These are phyloP conservation scores for Halichoerus grypus DNA, from an alignment of 2,113 vertebrate species.

Conservation along the genomic window DNA sequence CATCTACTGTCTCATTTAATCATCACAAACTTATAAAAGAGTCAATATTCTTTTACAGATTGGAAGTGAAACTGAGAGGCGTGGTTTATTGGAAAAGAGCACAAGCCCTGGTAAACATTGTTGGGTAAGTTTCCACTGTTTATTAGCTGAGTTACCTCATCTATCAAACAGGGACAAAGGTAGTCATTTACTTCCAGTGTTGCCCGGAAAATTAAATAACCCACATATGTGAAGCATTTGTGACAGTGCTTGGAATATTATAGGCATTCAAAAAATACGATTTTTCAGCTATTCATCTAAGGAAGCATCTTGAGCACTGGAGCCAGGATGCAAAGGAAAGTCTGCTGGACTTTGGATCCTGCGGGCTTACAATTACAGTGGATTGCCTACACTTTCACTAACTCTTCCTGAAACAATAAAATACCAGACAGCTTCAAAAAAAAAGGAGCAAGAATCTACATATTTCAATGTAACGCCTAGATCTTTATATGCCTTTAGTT, in stretches of 20 bases:
- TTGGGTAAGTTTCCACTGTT: neutral
- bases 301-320: neutral
- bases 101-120: neutral
- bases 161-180: neutral
- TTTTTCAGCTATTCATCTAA: conserved; percentile 19
- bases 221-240: neutral
- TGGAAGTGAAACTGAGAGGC: neutral
- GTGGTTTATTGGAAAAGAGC: neutral
- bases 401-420: neutral
- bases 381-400: neutral
- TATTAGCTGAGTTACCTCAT: neutral
- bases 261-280: neutral
- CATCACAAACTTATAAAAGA: neutral
- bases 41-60: neutral
- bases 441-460: neutral
- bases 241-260: neutral
- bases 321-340: neutral
- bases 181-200: conserved; percentile 1
- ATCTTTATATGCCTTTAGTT: neutral
- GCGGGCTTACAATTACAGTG: neutral
- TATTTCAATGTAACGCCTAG: neutral
- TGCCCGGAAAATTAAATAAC: neutral
- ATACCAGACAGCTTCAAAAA: neutral
- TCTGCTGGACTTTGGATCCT: neutral
- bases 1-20: neutral